phyloP scores from a whole-genome alignment of 2,797 vertebrate genomes.

The Acomys russatus region DNA sequence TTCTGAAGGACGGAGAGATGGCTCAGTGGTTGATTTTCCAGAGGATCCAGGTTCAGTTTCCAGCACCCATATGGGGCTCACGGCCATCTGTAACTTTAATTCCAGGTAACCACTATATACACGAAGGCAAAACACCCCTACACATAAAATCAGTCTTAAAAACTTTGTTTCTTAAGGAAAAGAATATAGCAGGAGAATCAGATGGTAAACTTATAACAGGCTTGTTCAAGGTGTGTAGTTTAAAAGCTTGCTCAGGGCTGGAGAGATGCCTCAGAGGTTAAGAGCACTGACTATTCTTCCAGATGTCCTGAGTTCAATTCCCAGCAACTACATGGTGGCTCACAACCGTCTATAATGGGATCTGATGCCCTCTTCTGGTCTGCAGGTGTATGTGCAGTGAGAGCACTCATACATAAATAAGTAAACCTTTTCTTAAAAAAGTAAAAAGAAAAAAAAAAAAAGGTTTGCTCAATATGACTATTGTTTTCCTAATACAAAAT shows the following conservation, averaged over 20 bases:
- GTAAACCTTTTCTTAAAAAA: too few relatives aligned
- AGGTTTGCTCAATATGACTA: neutral
- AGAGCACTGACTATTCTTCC: too few relatives aligned
- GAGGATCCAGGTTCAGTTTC: neutral
- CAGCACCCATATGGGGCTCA: neutral
- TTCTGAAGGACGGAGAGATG: neutral
- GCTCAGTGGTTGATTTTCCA: neutral
- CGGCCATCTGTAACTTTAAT: neutral
- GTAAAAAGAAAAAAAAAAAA: neutral
- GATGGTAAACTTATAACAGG: constrained; percentile 21
- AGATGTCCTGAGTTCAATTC: too few relatives aligned
- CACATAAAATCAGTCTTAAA: neutral
- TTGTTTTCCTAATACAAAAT: constrained; percentile 31
- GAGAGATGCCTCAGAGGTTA: too few relatives aligned
- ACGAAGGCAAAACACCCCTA: neutral
- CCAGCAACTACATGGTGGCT: too few relatives aligned
- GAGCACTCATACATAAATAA: too few relatives aligned
- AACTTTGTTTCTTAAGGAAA: neutral
- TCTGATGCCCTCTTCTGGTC: too few relatives aligned
- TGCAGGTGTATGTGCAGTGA: too few relatives aligned
- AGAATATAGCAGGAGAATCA: neutral
- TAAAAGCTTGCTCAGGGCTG: neutral
- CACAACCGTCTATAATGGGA: too few relatives aligned
- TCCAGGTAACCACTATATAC: neutral
- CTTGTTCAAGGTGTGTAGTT: constrained; percentile 24